Base-by-base conservation (phyloP, 2,888 invertebrate species). In the Cryptosula pallasiana region DNA sequence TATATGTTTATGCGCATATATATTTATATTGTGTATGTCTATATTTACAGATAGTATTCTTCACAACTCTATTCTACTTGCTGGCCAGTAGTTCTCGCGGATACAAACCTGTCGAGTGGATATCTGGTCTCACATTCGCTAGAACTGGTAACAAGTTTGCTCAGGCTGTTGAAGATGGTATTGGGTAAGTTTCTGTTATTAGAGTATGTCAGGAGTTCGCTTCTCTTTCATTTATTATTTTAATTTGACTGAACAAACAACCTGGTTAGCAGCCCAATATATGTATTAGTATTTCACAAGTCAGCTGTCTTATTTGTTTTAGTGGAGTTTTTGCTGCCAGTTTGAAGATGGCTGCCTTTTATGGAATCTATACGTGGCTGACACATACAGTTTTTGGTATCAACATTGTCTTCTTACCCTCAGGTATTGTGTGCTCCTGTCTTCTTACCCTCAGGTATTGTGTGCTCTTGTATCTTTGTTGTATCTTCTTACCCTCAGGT, bases 291-390 rank as follows among this genome's bases (percentile, higher is more conserved):
- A n/a, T n/a, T n/a, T n/a, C n/a, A n/a, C n/a, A n/a, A n/a, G n/a
- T n/a, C n/a, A 54, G 54, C 54, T n/a, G n/a, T n/a, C n/a, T n/a
- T n/a, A n/a, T 55, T 9, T 63, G 9, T 63, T 63, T 2, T 32
- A 95, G 94, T 78, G 94, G 95, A 78, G 98, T 99, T 20, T 93
- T 99, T 83, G 90, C 93, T 74, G 96, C 97, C 0, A 95, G 97
- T 1, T 91, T 96, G 79, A 99, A 98, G 87, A 93, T 98, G 90
- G 93, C 95, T 0, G 88, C 92, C 0, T 99, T 99, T 87, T 98
- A 99, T 83, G 98, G 97, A 0, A 88, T 98, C 75, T 99, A 97
- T 90, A 98, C 98, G 0, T 99, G 97, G 95, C 89, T 98, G 75
- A 92, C 95, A 71, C 98, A 99, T 85, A 94, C 93, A 76, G 87